A percentile compares a stretch with the other conserved stretches of the same genome.
These are phyloP conservation scores for Euproctis similis DNA, from an alignment of 2,888 invertebrate genomes.

Conservation along the genomic window DNA sequence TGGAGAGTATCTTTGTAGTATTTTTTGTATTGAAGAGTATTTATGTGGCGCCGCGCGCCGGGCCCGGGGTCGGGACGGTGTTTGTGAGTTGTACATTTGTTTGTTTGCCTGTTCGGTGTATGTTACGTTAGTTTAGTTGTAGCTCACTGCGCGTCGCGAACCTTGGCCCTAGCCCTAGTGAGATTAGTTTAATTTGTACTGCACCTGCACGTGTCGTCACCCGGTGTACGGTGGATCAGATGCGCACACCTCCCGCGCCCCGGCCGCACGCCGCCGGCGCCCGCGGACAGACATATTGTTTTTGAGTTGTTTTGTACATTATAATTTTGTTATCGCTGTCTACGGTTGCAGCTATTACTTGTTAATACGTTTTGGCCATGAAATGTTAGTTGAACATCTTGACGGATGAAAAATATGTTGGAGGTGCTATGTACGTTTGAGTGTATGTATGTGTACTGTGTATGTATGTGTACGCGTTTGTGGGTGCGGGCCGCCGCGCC, in stretches of 20 bases:
- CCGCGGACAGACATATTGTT: constrained; percentile 15
- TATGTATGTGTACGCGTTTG: constrained; percentile 15
- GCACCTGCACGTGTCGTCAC: too few relatives aligned
- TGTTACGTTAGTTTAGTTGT: neutral
- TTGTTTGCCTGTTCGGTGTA: too few relatives aligned
- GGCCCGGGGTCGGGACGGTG: neutral
- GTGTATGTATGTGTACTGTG: neutral
- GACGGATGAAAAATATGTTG: constrained; percentile 40
- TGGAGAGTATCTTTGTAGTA: too few relatives aligned
- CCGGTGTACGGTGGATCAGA: neutral
- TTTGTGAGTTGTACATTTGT: constrained; percentile 1
- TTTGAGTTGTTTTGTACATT: constrained; percentile 29
- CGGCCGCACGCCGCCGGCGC: too few relatives aligned
- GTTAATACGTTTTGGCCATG: constrained; percentile 17
- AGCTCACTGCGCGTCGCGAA: constrained; percentile 30
- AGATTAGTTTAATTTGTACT: constrained; percentile 32
- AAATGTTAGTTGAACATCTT: constrained; percentile 24
- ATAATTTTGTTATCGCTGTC: constrained; percentile 27
- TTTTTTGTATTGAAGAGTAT: too few relatives aligned
- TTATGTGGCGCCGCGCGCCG: neutral
- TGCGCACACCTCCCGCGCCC: constrained; percentile 1
- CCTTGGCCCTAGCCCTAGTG: constrained; percentile 44
- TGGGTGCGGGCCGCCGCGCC: too few relatives aligned
- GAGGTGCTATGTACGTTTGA: constrained; percentile 36
- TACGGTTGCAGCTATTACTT: constrained; percentile 23